Conservation (phyloP, 2,113 vertebrate species). For the Nettapus auritus region DNA sequence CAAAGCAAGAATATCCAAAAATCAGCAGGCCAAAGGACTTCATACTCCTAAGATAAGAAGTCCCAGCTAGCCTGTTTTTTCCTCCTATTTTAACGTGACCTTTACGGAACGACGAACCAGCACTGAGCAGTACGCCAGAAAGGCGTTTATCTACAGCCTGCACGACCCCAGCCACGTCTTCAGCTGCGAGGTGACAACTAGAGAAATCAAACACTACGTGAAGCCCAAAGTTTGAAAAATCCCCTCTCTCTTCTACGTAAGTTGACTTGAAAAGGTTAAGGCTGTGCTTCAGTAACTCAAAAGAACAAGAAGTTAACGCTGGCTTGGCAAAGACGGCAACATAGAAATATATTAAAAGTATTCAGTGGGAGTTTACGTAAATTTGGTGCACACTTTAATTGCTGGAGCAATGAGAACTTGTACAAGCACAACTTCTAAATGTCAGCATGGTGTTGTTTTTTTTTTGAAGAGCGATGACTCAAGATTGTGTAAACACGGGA, state of each 20-base stretch:
- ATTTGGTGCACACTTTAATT: fast-evolving
- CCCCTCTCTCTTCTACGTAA: not conserved
- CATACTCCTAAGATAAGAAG: not conserved
- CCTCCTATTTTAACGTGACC: not conserved
- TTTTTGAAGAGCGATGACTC: not conserved
- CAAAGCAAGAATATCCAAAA: not conserved
- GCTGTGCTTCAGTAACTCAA: not conserved
- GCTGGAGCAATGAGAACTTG: not conserved
- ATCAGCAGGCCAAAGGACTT: not conserved
- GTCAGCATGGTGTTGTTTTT: not conserved
- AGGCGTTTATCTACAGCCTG: not conserved
- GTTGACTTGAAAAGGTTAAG: constrained; percentile 37
- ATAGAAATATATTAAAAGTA: fast-evolving
- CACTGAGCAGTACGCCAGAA: not conserved
- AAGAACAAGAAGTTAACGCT: fast-evolving
- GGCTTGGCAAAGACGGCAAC: not conserved
- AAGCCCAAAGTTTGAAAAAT: not conserved
- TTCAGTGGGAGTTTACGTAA: not conserved
- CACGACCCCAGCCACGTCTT: not conserved
- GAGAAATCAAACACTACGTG: not conserved
- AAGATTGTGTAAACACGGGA: fast-evolving
- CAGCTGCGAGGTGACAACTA: not conserved
- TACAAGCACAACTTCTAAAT: not conserved
- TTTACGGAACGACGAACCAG: not conserved
- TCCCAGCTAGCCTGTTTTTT: not conserved